These are phyloP conservation scores for Aphelenchoides avenae DNA, from an alignment of 1,140 invertebrate genomes.

Conservation along the genomic window DNA sequence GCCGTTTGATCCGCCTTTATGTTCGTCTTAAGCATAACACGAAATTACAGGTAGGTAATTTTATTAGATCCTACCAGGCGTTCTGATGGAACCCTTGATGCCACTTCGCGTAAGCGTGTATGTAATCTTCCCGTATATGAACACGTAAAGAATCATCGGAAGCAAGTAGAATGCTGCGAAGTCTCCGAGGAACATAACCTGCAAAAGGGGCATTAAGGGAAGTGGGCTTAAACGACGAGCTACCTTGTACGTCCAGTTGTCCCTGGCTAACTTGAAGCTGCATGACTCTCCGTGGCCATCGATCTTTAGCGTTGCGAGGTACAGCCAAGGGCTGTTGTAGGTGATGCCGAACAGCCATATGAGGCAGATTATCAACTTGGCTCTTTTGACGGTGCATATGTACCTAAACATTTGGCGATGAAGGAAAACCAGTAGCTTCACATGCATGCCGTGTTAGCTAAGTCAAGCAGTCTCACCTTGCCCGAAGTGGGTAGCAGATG, in stretches of 20 bases:
- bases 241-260: slow-evolving; percentile 55
- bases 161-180: slow-evolving; percentile 52
- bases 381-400: slow-evolving; percentile 59
- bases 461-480: slow-evolving; percentile 48
- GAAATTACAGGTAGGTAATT: too few species aligned
- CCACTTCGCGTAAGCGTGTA: slow-evolving; percentile 64
- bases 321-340: slow-evolving; percentile 59
- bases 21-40: too few species aligned
- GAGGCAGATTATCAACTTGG: slow-evolving; percentile 53
- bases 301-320: slow-evolving; percentile 52
- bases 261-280: slow-evolving; percentile 46
- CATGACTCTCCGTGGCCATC: slow-evolving; percentile 33
- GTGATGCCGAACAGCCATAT: slow-evolving; percentile 58
- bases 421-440: too few species aligned
- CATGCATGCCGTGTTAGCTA: too few species aligned
- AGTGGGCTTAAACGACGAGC: background rate
- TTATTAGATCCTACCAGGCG: too few species aligned
- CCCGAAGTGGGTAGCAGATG: slow-evolving; percentile 67
- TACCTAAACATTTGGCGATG: slow-evolving; percentile 46
- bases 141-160: slow-evolving; percentile 57
- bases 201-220: background rate
- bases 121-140: slow-evolving; percentile 57
- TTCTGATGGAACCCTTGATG: slow-evolving; percentile 5
- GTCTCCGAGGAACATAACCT: slow-evolving; percentile 48
- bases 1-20: too few species aligned